Evolutionary conservation across 1,140 invertebrate genomes (phyloP).

Genomic region (Drosophila baimaii): DNA sequence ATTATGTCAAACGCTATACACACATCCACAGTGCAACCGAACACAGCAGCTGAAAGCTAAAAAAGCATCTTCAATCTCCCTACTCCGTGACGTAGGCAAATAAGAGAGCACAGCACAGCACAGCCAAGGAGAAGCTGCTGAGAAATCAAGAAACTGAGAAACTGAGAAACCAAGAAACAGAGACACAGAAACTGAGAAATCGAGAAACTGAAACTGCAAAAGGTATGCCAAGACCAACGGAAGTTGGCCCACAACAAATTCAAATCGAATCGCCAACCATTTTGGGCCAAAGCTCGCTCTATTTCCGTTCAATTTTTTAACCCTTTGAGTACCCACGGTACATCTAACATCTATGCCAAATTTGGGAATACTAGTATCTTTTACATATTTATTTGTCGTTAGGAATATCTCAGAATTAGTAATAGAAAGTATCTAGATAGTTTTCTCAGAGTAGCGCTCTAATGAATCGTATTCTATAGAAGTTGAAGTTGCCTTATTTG

Average conservation of each 20-base stretch:
- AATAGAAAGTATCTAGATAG: too few species aligned
- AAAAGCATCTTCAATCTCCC: conserved; percentile 24
- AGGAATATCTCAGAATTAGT: too few species aligned
- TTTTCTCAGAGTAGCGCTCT: too few species aligned
- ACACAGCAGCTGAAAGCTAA: conserved; percentile 20
- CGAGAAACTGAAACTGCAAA: conserved; percentile 30
- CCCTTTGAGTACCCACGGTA: conserved; percentile 2
- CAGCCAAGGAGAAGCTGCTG: conserved; percentile 3
- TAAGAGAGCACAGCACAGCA: conserved; percentile 2
- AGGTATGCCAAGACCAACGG: conserved; percentile 46
- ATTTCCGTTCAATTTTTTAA: conserved; percentile 33
- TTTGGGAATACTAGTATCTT: not conserved
- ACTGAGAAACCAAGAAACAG: conserved; percentile 10
- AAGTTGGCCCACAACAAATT: conserved; percentile 45
- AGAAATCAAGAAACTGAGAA: conserved; percentile 10
- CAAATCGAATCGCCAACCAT: conserved; percentile 33
- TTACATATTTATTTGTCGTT: too few species aligned
- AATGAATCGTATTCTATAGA: not conserved
- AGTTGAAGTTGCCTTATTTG: not conserved
- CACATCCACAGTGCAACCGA: conserved; percentile 44
- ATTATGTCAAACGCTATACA: conserved; percentile 54
- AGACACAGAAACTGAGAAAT: conserved; percentile 16
- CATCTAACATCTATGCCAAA: not conserved
- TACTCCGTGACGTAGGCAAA: conserved; percentile 29
- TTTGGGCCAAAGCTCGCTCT: conserved; percentile 36